Evolutionary conservation across 2,888 invertebrate species (phyloP).

Genomic region (Ectemnius continuus): DNA sequence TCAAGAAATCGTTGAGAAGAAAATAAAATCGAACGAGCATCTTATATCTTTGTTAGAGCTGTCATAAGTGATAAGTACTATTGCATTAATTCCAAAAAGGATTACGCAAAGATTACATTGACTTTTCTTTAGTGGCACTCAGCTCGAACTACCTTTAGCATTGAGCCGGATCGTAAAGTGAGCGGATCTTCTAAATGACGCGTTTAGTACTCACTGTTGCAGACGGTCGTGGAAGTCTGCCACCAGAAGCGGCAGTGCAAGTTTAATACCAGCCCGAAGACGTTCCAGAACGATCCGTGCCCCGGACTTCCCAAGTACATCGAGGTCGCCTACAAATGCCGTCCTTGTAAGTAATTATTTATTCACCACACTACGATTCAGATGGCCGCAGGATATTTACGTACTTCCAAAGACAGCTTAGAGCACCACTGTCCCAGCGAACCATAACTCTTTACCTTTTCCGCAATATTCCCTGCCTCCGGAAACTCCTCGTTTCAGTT

Average conservation of each 20-base stretch:
- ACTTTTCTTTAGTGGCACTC: not conserved
- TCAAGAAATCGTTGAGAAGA: too few species aligned
- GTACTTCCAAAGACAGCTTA: not conserved
- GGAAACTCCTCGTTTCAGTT: too few species aligned
- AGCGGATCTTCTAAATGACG: conserved; percentile 79
- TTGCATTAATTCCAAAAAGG: too few species aligned
- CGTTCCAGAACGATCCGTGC: conserved; percentile 94
- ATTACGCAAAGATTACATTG: too few species aligned
- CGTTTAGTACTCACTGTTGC: conserved; percentile 90
- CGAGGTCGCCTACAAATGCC: conserved; percentile 97
- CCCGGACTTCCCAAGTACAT: conserved; percentile 95
- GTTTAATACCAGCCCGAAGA: conserved; percentile 92
- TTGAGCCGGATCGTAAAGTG: conserved; percentile 52
- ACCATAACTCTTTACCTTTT: not conserved
- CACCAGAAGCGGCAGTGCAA: conserved; percentile 95
- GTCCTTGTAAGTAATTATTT: conserved; percentile 90
- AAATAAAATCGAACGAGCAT: too few species aligned
- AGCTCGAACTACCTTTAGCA: not conserved
- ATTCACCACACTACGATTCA: not conserved
- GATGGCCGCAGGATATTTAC: not conserved
- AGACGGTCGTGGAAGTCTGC: conserved; percentile 96
- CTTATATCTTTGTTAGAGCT: too few species aligned
- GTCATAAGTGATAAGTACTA: too few species aligned
- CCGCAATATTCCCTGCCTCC: not conserved
- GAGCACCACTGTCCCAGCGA: not conserved